Evolutionary conservation across 2,797 vertebrate species (phyloP), one percentile per base, ranked within the genome.

Genomic region (Sebastes diploproa): DNA sequence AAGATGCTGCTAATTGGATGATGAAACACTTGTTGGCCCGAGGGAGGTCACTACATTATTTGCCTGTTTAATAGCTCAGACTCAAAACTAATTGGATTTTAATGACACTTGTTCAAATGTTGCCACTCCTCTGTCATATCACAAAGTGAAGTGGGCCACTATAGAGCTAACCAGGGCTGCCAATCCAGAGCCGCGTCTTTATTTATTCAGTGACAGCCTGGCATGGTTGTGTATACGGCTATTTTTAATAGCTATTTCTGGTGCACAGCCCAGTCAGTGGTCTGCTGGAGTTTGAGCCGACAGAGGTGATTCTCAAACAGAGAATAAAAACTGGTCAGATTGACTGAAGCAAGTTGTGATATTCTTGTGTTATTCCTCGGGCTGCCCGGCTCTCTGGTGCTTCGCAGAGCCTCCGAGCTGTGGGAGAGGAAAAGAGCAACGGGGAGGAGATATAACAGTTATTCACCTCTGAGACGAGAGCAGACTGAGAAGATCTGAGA

Each of bases 371-470:
- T 88, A 77, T 83, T 92, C 88, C 88, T 92, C 66, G 1, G 80
- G 82, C 84, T 85, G 69, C 72, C 16, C 72, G 6, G 70, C 77
- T 91, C 90, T 85, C 89, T 59, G 77, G 89, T 77, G 90, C 58
- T 89, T 89, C 62, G 80, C 67, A 11, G 60, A 83, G 75, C 42
- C 78, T 89, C 84, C 80, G 86, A 89, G 88, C 84, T 84, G 85
- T 71, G 75, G 81, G 84, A 86, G 72, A 83, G 50, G 18, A 84
- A 78, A 75, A 75, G 77, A 82, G 82, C 77, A 88, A 79, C 72
- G 75, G 85, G 80, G 86, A 78, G 80, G 69, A 73, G 86, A 65
- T 76, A 87, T 90, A 88, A 92, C 91, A 90, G 88, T 82, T 69
- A 86, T 80, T 87, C 88, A 75, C 86, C 85, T 87, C 78, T n/a